Percentiles rank a stretch among this genome's conserved stretches.
phyloP scores from a whole-genome alignment of 2,888 invertebrate genomes.

The Chrysopilus asiliformis region DNA sequence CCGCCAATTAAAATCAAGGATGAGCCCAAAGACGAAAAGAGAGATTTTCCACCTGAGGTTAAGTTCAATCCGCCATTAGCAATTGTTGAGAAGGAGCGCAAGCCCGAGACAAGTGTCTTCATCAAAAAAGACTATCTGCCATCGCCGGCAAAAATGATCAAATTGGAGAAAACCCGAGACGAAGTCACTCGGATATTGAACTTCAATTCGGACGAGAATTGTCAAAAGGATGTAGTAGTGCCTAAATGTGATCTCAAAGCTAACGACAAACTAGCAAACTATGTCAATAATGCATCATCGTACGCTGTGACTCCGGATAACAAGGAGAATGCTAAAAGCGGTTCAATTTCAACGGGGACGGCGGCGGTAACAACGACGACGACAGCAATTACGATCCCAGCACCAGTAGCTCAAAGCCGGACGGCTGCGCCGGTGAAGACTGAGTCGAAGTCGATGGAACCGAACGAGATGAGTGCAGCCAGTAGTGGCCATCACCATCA shows the following conservation, averaged over 20 bases:
- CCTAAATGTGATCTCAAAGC: constrained; percentile 15
- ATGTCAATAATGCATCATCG: constrained; percentile 6
- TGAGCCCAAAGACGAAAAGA: no score
- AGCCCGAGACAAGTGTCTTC: constrained; percentile 12
- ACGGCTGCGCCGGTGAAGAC: background rate
- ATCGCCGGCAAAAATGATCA: constrained; percentile 13
- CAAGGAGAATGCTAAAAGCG: constrained; percentile 9
- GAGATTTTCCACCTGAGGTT: background rate
- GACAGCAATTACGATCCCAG: background rate
- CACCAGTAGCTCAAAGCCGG: background rate
- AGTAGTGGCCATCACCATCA: background rate
- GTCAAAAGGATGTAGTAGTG: constrained; percentile 7
- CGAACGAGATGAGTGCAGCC: background rate
- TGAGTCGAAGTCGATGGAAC: background rate
- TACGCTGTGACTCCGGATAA: constrained; percentile 11
- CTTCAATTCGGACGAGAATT: constrained; percentile 19
- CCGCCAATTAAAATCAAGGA: background rate
- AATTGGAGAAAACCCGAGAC: constrained; percentile 25
- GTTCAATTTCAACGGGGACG: background rate
- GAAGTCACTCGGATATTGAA: constrained; percentile 30
- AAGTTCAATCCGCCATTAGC: background rate
- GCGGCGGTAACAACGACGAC: background rate
- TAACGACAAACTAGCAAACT: constrained; percentile 5
- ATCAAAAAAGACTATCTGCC: constrained; percentile 16
- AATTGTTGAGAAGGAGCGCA: background rate